These are phyloP conservation scores for Salvelinus alpinus DNA, from an alignment of 2,113 vertebrate genomes.

Conservation along the genomic window DNA sequence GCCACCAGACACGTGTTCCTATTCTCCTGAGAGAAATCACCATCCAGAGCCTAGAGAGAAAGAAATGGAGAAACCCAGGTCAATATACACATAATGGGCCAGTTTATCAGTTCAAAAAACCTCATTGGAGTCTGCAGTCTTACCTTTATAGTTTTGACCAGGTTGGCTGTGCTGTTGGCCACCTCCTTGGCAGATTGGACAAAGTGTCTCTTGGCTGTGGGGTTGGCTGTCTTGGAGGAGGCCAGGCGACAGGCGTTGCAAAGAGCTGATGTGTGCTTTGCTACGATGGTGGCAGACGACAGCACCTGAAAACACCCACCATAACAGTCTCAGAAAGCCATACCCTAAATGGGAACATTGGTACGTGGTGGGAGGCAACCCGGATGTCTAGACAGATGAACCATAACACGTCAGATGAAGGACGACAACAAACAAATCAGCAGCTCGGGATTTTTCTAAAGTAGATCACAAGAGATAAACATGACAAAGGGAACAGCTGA, in stretches of 20 bases:
- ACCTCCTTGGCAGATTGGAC: conserved; percentile 99
- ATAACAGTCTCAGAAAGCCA: neutral
- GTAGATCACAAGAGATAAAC: too few relatives aligned
- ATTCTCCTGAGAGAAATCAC: conserved; percentile 97
- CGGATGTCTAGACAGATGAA: too few relatives aligned
- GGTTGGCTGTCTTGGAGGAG: conserved; percentile 93
- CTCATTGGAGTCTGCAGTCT: neutral
- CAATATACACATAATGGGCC: neutral
- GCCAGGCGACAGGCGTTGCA: conserved; percentile 97
- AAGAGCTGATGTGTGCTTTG: conserved; percentile 95
- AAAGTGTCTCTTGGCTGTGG: conserved; percentile 95
- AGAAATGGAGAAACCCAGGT: neutral
- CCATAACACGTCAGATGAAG: neutral
- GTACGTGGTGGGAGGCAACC: too few relatives aligned
- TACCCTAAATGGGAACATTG: too few relatives aligned
- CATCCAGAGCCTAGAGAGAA: conserved; percentile 86
- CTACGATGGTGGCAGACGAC: conserved; percentile 96
- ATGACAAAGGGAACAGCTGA: too few relatives aligned
- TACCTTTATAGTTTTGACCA: conserved; percentile 99
- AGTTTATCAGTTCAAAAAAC: neutral
- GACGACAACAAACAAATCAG: neutral
- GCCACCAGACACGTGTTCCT: conserved; percentile 88
- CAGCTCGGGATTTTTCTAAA: too few relatives aligned
- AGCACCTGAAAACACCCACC: conserved; percentile 78
- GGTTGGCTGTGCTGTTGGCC: conserved; percentile 96